phyloP scores from a whole-genome alignment of 2,113 vertebrate genomes.

The Toxostoma redivivum region DNA sequence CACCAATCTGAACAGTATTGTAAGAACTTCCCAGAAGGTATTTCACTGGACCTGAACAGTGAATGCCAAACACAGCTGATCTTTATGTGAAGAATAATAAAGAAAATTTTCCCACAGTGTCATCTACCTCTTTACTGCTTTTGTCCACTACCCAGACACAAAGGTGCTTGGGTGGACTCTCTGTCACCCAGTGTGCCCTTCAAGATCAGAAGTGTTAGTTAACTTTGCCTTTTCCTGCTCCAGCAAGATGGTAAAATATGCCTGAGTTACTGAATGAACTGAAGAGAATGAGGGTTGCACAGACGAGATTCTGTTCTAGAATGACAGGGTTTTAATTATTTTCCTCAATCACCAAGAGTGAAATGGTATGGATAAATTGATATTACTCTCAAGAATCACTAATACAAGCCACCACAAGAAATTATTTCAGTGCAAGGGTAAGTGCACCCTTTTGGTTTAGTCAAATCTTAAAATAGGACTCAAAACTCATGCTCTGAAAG shows the following conservation, averaged over 20 bases:
- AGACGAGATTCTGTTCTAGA: background rate
- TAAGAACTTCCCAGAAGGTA: background rate
- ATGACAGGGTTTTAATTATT: background rate
- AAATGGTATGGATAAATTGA: background rate
- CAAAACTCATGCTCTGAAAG: background rate
- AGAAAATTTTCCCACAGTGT: background rate
- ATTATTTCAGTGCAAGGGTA: background rate
- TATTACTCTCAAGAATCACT: background rate
- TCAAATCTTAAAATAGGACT: background rate
- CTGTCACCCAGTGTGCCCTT: background rate
- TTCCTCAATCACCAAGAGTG: background rate
- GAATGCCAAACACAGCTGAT: background rate
- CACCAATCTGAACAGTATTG: background rate
- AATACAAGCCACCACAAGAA: background rate
- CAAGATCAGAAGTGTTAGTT: background rate
- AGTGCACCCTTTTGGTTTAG: background rate
- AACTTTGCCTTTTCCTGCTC: background rate
- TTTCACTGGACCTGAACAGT: background rate
- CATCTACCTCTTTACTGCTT: background rate
- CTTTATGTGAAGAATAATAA: background rate
- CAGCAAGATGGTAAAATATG: background rate
- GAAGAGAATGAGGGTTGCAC: background rate
- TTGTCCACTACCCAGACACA: background rate
- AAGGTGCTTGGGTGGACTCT: background rate
- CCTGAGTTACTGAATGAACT: background rate